Conservation (phyloP, 1,140 invertebrate species). For the Drosophila micromelanica region DNA sequence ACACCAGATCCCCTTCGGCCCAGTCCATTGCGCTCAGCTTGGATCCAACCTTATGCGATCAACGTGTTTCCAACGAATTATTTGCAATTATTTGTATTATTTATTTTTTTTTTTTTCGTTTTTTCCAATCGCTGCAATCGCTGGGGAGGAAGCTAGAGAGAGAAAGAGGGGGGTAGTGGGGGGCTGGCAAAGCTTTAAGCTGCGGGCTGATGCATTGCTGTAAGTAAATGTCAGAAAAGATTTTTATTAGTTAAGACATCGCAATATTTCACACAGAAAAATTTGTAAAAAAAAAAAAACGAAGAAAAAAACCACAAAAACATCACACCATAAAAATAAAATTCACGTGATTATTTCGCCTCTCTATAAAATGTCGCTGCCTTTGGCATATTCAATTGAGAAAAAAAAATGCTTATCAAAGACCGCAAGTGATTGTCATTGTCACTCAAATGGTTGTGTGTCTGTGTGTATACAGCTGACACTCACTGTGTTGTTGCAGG, state of each 20-base stretch:
- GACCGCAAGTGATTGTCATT: conserved; percentile 42
- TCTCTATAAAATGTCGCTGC: conserved; percentile 47
- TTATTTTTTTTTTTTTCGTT: no score
- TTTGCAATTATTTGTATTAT: conserved; percentile 10
- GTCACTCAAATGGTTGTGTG: conserved; percentile 2
- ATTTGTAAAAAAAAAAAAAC: background rate
- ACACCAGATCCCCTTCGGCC: conserved; percentile 92
- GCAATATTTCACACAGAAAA: conserved; percentile 39
- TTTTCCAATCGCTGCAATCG: background rate
- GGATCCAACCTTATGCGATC: background rate
- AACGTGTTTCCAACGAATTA: conserved; percentile 9
- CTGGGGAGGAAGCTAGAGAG: background rate
- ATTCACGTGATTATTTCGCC: conserved; percentile 58
- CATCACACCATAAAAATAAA: conserved; percentile 46
- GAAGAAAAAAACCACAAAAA: conserved; percentile 13
- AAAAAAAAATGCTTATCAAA: conserved; percentile 24
- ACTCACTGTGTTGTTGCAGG: conserved; percentile 3
- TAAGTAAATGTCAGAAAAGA: conserved; percentile 41
- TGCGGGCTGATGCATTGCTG: conserved; percentile 64
- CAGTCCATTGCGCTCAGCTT: conserved; percentile 85
- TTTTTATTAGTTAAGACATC: conserved; percentile 41
- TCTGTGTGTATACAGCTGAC: conserved; percentile 28
- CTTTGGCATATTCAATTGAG: conserved; percentile 49
- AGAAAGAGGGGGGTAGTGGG: background rate
- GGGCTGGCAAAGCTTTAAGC: conserved; percentile 44